phyloP scores from a whole-genome alignment of 1,140 invertebrate genomes.

The Condylostylus longicornis region DNA sequence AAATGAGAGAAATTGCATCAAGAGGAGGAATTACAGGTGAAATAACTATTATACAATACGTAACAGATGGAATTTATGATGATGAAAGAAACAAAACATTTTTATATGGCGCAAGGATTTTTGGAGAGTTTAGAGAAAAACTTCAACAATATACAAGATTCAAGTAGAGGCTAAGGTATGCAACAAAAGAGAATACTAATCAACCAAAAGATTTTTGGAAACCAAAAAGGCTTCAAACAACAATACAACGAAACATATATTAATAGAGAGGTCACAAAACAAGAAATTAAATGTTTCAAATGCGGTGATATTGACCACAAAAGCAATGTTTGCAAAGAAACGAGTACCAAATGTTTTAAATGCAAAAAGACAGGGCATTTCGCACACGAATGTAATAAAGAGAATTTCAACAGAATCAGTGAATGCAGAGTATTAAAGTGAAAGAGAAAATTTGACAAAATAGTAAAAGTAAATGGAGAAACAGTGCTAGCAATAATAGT shows the following conservation, averaged over 20 bases:
- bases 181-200: too few species aligned
- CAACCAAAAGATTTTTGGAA: too few species aligned
- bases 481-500: too few species aligned
- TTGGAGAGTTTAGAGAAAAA: slow-evolving; percentile 1
- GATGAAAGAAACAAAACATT: neutral
- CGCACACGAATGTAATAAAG: too few species aligned
- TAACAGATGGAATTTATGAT: slow-evolving; percentile 1
- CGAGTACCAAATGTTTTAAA: neutral
- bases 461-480: too few species aligned
- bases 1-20: neutral
- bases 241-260: too few species aligned
- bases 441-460: too few species aligned
- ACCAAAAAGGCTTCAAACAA: too few species aligned
- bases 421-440: too few species aligned
- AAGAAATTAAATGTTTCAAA: neutral
- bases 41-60: neutral
- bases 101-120: neutral
- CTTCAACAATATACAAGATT: neutral
- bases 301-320: neutral
- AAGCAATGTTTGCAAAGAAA: neutral
- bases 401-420: too few species aligned
- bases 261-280: too few species aligned
- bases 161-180: neutral
- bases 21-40: neutral
- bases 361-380: neutral